phyloP scores from a whole-genome alignment of 1,140 invertebrate genomes.

The Drosophila equinoxialis region DNA sequence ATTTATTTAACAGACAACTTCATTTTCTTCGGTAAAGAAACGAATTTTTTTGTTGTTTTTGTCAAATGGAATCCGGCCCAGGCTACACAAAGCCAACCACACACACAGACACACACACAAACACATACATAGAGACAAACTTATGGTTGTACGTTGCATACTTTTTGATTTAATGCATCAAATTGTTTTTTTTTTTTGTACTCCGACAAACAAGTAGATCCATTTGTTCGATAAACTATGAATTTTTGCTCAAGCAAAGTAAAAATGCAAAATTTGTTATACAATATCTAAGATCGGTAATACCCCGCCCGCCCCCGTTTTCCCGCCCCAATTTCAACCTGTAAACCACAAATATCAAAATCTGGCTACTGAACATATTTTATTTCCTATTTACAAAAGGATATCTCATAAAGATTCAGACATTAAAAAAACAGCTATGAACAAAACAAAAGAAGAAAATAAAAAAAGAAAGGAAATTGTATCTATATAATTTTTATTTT shows the following conservation, averaged over 20 bases:
- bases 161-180: slow-evolving; percentile 46
- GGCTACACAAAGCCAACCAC: slow-evolving; percentile 47
- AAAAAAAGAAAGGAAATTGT: slow-evolving; percentile 20
- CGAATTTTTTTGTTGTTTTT: slow-evolving; percentile 26
- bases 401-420: slow-evolving; percentile 14
- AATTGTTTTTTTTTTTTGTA: slow-evolving; percentile 12
- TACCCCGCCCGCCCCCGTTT: not conserved
- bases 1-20: no score
- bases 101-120: slow-evolving; percentile 38
- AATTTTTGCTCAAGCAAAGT: slow-evolving; percentile 22
- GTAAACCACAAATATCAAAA: not conserved
- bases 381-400: not conserved
- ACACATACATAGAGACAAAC: slow-evolving; percentile 53
- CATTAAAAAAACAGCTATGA: slow-evolving; percentile 4
- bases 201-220: slow-evolving; percentile 1
- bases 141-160: slow-evolving; percentile 76
- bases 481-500: slow-evolving; percentile 77
- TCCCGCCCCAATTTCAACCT: not conserved
- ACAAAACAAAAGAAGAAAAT: not conserved
- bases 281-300: slow-evolving; percentile 7
- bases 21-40: no score
- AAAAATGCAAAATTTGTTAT: slow-evolving; percentile 20
- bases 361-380: slow-evolving; percentile 10
- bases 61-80: slow-evolving; percentile 58
- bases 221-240: slow-evolving; percentile 2